Evolutionary conservation across 2,113 vertebrate species (phyloP).

Genomic region (Spheniscus mendiculus): DNA sequence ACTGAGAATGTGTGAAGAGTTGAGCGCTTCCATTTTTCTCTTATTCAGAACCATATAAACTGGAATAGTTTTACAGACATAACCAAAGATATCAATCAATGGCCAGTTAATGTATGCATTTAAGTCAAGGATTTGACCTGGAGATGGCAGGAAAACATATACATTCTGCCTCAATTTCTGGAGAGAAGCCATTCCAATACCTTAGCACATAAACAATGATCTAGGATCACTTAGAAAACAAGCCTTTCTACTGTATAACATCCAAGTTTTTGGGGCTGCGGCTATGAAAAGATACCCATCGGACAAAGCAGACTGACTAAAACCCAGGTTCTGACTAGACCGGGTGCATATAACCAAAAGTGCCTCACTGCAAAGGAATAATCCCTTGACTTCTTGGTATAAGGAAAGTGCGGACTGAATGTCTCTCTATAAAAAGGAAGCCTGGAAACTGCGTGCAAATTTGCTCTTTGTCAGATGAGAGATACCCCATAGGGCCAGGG

Average conservation of each 20-base stretch:
- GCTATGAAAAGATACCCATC: not conserved
- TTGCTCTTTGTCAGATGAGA: not conserved
- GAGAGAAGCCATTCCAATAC: not conserved
- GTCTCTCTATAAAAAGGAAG: not conserved
- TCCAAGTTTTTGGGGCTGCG: not conserved
- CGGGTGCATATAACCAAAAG: rapidly evolving
- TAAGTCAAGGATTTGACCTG: not conserved
- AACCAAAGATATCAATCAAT: not conserved
- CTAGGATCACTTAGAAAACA: not conserved
- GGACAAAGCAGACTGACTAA: not conserved
- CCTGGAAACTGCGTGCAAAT: not conserved
- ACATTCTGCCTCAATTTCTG: not conserved
- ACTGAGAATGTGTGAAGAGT: not conserved
- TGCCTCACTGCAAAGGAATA: not conserved
- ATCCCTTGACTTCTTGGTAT: not conserved
- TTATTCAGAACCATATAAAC: not conserved
- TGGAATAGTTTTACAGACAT: not conserved
- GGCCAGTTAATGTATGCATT: not conserved
- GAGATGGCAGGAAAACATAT: not conserved
- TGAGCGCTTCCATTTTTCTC: not conserved
- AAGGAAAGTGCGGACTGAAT: not conserved
- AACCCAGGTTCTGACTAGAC: not conserved
- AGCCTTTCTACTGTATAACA: not conserved
- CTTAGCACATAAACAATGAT: not conserved
- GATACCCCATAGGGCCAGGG: not conserved